Base-by-base conservation (phyloP, 2,797 vertebrate species). In the Mallotus villosus region DNA sequence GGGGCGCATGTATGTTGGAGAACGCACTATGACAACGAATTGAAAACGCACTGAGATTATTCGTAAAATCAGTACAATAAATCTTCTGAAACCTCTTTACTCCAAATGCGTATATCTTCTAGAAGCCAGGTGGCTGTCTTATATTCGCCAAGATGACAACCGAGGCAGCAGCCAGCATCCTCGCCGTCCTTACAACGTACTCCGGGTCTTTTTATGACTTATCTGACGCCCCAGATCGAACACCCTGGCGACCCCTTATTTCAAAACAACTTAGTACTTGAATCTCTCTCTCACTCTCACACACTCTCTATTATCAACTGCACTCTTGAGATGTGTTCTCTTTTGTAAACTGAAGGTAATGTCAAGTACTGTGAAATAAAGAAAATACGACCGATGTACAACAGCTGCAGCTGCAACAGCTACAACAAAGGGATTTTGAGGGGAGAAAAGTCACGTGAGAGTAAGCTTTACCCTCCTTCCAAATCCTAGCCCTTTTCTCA, bases 371-470 rank as follows among this genome's bases (percentile, higher is more conserved):
- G 32, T 3, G 49, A 37, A 34, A 65, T 17, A 64, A 51, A 59
- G 19, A 49, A 70, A 68, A 46, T 57, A 34, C 63, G 67, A 34
- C 49, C 62, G 67, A 71, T 60, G 49, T 49, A 63, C 21, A 63
- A 59, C 74, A 76, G 73, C 60, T 25, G 72, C 68, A 74, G 68
- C 74, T 67, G 68, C 72, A 68, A 65, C 60, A 71, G 71, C 65
- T 69, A 80, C 75, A 80, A 80, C 78, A 80, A 80, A 80, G 78
- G 55, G 72, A 80, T 74, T 58, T 67, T n/a, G 63, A 67, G 68
- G 70, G 57, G 65, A 67, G 60, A 21, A 49, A n/a, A 9, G 70
- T 76, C 78, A 80, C 78, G 78, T 80, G 78, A 77, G 24, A 53
- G 24, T 25, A 63, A 2, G 41, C 12, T 46, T 3, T 49, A 27